These are phyloP conservation scores for Mobula birostris DNA, from an alignment of 2,113 vertebrate genomes.

Conservation along the genomic window DNA sequence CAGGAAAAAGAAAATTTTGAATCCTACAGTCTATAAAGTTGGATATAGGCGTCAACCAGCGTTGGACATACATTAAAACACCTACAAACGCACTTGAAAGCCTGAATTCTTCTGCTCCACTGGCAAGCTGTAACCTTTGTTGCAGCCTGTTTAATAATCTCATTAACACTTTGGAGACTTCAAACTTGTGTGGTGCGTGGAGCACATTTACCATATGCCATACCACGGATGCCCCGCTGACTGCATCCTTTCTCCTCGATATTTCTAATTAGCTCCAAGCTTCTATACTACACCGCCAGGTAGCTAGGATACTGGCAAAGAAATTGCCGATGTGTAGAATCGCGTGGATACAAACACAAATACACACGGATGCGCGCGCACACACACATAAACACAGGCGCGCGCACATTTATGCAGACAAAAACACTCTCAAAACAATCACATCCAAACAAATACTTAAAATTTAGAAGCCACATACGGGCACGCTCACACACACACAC, in stretches of 20 bases:
- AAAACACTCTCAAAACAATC: no score
- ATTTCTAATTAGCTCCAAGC: conserved; percentile 74
- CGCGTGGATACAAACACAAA: conserved; percentile 50
- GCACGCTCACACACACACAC: neutral
- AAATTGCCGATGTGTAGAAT: conserved; percentile 62
- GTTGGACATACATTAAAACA: neutral
- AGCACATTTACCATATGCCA: conserved; percentile 81
- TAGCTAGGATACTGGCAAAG: conserved; percentile 73
- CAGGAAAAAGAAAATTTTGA: no score
- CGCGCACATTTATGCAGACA: no score
- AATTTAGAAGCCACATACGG: no score
- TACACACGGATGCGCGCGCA: neutral
- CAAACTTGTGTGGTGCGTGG: conserved; percentile 67
- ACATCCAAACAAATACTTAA: neutral
- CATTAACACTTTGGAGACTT: conserved; percentile 78
- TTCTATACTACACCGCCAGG: conserved; percentile 65
- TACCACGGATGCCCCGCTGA: conserved; percentile 70
- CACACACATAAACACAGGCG: neutral
- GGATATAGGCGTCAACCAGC: neutral
- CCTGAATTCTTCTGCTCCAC: conserved; percentile 48
- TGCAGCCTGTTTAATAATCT: conserved; percentile 73
- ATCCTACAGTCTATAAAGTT: neutral
- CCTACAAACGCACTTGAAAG: neutral
- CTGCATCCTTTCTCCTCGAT: conserved; percentile 69
- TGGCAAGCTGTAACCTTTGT: conserved; percentile 71